Conservation (phyloP, 2,797 vertebrate genomes). For the Neosilurus hyrtlii region DNA sequence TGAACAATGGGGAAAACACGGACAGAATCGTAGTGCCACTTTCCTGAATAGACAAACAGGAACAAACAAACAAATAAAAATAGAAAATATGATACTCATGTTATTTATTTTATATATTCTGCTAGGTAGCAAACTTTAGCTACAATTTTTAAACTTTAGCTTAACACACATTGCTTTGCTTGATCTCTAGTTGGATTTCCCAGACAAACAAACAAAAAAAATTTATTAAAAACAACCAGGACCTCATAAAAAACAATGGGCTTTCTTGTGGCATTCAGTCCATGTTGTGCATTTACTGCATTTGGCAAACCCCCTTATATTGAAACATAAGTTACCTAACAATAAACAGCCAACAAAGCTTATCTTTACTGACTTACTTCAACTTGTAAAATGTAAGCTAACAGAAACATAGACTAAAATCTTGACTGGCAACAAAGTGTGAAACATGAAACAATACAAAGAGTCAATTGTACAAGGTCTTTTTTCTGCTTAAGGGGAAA, state of each 20-base stretch:
- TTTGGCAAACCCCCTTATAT: not conserved
- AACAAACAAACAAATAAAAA: not conserved
- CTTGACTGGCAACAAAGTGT: not conserved
- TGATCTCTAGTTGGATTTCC: not conserved
- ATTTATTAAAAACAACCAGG: not conserved
- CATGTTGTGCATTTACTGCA: no score
- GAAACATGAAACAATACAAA: not conserved
- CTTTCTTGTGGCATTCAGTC: not conserved
- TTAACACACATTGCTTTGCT: not conserved
- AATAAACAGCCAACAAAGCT: not conserved
- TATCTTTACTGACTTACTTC: not conserved
- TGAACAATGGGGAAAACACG: not conserved
- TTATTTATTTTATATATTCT: not conserved
- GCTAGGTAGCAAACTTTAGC: not conserved
- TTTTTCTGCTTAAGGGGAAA: not conserved
- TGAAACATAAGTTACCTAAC: not conserved
- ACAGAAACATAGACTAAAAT: not conserved
- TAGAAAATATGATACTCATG: no score
- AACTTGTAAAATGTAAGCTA: not conserved
- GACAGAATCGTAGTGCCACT: not conserved
- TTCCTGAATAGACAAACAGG: not conserved
- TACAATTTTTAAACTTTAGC: no score
- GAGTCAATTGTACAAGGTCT: not conserved
- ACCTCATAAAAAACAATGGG: not conserved
- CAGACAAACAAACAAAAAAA: not conserved